Evolutionary conservation across 2,888 invertebrate genomes (phyloP).

Genomic region (Agrochola circellaris): DNA sequence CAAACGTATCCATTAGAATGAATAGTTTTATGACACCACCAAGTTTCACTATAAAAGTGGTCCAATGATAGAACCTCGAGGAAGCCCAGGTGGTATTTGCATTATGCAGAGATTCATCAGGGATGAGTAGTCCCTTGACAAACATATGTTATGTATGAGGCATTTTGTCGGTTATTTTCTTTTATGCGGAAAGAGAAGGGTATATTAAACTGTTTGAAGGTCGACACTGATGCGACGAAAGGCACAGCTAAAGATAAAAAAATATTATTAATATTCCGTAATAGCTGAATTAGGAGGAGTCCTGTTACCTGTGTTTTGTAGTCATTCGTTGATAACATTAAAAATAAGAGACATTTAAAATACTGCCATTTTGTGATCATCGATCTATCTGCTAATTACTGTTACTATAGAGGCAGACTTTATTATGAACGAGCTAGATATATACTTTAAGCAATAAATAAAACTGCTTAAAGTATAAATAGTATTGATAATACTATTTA

Average conservation of each 20-base stretch:
- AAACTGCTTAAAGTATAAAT: too few relatives aligned
- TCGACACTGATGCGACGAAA: neutral
- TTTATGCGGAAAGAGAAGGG: slow-evolving; percentile 4
- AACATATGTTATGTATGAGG: slow-evolving; percentile 46
- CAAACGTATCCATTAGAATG: slow-evolving; percentile 34
- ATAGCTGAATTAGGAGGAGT: neutral
- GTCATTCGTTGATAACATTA: neutral
- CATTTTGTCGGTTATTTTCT: slow-evolving; percentile 36
- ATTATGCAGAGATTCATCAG: slow-evolving; percentile 67
- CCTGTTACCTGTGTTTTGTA: neutral
- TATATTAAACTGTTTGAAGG: slow-evolving; percentile 5
- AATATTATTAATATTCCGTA: too few relatives aligned
- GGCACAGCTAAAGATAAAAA: neutral
- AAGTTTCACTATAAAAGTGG: slow-evolving; percentile 44
- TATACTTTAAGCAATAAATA: neutral
- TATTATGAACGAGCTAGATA: neutral
- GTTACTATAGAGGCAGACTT: neutral
- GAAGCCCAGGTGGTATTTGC: slow-evolving; percentile 50
- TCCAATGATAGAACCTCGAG: slow-evolving; percentile 34
- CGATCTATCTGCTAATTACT: neutral
- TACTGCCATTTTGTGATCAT: neutral
- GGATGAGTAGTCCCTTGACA: slow-evolving; percentile 44
- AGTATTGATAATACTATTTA: neutral
- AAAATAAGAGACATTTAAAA: neutral
- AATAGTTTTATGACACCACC: slow-evolving; percentile 34